phyloP scores from a whole-genome alignment of 2,797 vertebrate genomes.

The Danio kyathit region DNA sequence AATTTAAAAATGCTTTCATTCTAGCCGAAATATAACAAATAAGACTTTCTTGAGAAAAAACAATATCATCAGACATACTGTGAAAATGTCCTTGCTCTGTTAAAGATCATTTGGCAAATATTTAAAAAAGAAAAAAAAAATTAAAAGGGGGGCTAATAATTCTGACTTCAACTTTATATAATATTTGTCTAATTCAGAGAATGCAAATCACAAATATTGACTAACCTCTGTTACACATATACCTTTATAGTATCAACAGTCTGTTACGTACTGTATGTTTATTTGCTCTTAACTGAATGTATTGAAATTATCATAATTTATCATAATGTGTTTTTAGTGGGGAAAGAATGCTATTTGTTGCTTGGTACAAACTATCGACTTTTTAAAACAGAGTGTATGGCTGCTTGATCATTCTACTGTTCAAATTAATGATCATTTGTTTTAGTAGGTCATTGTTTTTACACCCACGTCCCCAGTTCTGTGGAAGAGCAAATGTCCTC shows the following conservation, averaged over 20 bases:
- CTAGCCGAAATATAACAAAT: no score
- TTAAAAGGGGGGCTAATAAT: no score
- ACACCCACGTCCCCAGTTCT: constrained; percentile 2
- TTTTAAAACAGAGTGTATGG: neutral
- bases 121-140: no score
- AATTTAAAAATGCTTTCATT: no score
- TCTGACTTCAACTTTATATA: no score
- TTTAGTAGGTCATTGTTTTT: constrained; percentile 18
- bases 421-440: neutral
- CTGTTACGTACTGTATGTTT: neutral
- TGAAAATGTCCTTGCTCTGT: no score
- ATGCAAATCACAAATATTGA: neutral
- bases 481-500: constrained; percentile 27
- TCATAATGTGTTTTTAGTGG: no score
- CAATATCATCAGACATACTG: no score
- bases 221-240: neutral
- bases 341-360: neutral
- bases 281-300: neutral
- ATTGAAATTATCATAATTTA: neutral
- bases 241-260: neutral
- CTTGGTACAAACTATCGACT: neutral
- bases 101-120: no score
- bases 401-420: neutral
- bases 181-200: neutral
- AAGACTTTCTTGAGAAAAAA: no score